A percentile compares a stretch with the other conserved stretches of the same genome.
Conservation (phyloP, 2,797 vertebrate genomes). For the Manis pentadactyla region DNA sequence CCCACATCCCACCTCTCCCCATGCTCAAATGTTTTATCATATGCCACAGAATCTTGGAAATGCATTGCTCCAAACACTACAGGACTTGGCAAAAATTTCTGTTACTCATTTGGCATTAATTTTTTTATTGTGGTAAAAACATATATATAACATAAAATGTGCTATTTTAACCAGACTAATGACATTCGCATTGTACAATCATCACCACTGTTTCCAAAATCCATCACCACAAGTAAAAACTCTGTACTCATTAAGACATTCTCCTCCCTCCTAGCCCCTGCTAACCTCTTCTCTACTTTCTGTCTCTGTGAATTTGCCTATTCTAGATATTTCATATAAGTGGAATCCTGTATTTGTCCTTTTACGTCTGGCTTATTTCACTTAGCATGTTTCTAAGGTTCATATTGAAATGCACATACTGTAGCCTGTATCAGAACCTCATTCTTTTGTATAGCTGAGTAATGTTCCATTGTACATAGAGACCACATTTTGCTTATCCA, state of each 20-base stretch:
- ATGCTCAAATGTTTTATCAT: too few relatives aligned
- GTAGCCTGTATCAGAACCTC: background rate
- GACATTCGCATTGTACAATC: background rate
- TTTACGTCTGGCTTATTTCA: background rate
- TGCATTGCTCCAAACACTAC: background rate
- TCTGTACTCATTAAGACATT: background rate
- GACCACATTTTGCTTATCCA: background rate
- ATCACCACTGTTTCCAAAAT: background rate
- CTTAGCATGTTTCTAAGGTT: background rate
- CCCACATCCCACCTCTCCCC: background rate
- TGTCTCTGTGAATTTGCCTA: background rate
- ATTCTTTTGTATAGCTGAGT: slow-evolving; percentile 6
- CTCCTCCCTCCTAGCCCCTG: background rate
- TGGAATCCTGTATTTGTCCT: background rate
- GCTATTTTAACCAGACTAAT: background rate
- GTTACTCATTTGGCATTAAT: background rate
- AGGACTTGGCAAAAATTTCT: background rate
- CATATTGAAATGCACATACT: background rate
- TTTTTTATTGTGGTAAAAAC: background rate
- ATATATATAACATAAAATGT: background rate
- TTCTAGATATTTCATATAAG: background rate
- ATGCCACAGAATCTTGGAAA: background rate
- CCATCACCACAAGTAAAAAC: background rate
- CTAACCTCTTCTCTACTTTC: background rate
- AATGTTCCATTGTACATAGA: background rate